phyloP scores from a whole-genome alignment of 2,113 vertebrate species.

The Mus spicilegus region DNA sequence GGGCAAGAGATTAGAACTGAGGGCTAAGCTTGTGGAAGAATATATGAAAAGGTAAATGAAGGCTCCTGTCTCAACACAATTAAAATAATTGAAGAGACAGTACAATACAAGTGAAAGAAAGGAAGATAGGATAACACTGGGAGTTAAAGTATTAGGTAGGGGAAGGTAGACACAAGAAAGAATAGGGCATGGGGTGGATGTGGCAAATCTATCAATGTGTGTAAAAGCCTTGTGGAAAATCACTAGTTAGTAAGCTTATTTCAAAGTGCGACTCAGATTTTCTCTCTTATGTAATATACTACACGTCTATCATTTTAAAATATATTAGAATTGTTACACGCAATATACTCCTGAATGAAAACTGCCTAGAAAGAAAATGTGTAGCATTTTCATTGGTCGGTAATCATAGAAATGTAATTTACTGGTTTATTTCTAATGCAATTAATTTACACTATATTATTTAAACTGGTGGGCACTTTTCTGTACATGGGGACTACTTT shows the following conservation, averaged over 20 bases:
- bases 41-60: not conserved
- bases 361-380: not conserved
- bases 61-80: not conserved
- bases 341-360: not conserved
- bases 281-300: not conserved
- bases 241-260: not conserved
- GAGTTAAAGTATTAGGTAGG: not conserved
- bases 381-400: not conserved
- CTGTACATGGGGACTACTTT: not conserved
- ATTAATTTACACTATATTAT: conserved; percentile 14
- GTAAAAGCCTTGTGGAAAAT: not conserved
- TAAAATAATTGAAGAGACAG: not conserved
- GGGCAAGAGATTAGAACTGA: not conserved
- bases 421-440: not conserved
- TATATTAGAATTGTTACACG: not conserved
- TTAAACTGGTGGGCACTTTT: not conserved
- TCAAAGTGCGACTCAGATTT: not conserved
- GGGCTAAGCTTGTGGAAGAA: not conserved
- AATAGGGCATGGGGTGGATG: not conserved
- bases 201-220: not conserved
- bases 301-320: conserved; percentile 33
- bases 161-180: not conserved
- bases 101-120: not conserved
- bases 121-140: not conserved
- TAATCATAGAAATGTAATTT: conserved; percentile 42